Evolutionary conservation across 23 tunicate species (phyloP).

Genomic region (Diplosoma virens): DNA sequence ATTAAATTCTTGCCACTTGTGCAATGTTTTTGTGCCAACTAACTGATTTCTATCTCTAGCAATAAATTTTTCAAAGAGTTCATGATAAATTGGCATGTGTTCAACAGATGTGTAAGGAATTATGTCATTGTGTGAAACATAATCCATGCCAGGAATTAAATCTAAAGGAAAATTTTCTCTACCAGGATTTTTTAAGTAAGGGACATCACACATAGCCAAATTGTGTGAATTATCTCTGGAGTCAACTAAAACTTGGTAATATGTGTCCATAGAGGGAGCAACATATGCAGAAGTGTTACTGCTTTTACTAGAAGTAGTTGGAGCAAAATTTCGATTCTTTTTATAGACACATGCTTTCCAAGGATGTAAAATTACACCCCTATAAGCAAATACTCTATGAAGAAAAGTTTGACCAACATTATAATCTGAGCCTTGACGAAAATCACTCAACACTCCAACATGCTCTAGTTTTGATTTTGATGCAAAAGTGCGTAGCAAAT

Average conservation of each 20-base stretch:
- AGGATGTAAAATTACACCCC: conserved; percentile 71
- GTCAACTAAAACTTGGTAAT: conserved; percentile 83
- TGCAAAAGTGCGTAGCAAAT: background rate
- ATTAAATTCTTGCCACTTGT: conserved; percentile 71
- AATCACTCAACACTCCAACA: conserved; percentile 37
- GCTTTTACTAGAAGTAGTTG: background rate
- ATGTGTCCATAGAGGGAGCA: conserved; percentile 44
- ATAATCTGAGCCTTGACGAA: conserved; percentile 36
- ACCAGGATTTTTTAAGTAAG: conserved; percentile 34
- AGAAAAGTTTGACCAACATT: conserved; percentile 72
- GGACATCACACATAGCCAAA: conserved; percentile 20
- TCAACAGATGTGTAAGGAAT: conserved; percentile 86
- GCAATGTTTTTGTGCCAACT: conserved; percentile 55
- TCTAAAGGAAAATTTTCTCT: conserved; percentile 41
- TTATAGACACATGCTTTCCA: conserved; percentile 66
- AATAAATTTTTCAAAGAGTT: conserved; percentile 67
- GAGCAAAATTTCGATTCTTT: conserved; percentile 15
- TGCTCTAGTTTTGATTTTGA: conserved; percentile 53
- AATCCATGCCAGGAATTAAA: conserved; percentile 90
- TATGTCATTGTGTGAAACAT: conserved; percentile 75
- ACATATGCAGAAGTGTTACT: background rate
- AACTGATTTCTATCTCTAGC: background rate
- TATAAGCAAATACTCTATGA: conserved; percentile 72
- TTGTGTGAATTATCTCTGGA: conserved; percentile 58
- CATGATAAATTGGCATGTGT: conserved; percentile 62